phyloP scores from a whole-genome alignment of 2,888 invertebrate species.

The Acleris emargana region DNA sequence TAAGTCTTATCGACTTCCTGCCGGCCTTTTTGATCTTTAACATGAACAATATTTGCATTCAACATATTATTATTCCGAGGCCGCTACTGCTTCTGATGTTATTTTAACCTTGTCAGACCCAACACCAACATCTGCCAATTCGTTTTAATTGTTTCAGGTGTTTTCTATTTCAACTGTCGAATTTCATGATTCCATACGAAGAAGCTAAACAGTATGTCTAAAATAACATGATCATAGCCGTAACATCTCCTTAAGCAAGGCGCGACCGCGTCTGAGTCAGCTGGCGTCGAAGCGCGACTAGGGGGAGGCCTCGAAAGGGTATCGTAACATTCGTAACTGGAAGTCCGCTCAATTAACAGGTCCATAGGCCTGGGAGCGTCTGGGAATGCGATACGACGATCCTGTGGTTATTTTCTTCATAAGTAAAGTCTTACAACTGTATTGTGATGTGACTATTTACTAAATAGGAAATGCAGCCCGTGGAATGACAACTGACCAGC shows the following conservation, averaged over 20 bases:
- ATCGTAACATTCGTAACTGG: slow-evolving; percentile 47
- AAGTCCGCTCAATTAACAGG: slow-evolving; percentile 14
- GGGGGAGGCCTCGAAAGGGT: slow-evolving; percentile 71
- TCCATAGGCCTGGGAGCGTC: slow-evolving; percentile 5
- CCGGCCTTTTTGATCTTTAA: slow-evolving; percentile 22
- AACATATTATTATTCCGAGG: slow-evolving; percentile 2
- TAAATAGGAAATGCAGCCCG: too few relatives aligned
- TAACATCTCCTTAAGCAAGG: slow-evolving; percentile 44
- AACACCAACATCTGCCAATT: too few relatives aligned
- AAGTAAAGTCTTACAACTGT: too few relatives aligned
- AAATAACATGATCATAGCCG: too few relatives aligned
- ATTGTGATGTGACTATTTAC: too few relatives aligned
- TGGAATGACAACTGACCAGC: too few relatives aligned
- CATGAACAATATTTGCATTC: slow-evolving; percentile 18
- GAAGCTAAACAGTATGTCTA: neutral
- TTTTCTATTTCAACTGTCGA: too few relatives aligned
- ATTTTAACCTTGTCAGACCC: too few relatives aligned
- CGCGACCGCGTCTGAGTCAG: slow-evolving; percentile 69
- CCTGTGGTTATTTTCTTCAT: neutral
- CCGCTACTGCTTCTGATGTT: too few relatives aligned
- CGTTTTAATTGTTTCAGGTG: too few relatives aligned
- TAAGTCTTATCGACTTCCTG: slow-evolving; percentile 23
- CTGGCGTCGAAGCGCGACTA: slow-evolving; percentile 67
- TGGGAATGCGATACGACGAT: slow-evolving; percentile 3
- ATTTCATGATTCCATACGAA: neutral